Percentiles rank a stretch among this genome's conserved stretches.
phyloP scores from a whole-genome alignment of 2,113 vertebrate genomes.

The Psephotus haematonotus region DNA sequence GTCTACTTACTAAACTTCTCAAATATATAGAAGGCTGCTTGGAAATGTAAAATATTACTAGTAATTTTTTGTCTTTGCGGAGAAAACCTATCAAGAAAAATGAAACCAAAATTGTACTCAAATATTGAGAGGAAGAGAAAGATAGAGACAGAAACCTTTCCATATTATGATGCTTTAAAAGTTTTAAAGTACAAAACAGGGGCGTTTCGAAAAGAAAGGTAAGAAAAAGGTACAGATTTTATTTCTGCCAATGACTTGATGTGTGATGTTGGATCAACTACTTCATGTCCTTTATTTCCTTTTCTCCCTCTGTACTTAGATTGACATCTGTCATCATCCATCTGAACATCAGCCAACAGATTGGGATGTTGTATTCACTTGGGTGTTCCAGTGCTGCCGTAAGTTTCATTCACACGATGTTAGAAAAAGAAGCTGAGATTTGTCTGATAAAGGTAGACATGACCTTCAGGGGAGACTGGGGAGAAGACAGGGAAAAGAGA shows the following conservation, averaged over 20 bases:
- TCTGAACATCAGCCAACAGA: neutral
- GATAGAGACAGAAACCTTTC: neutral
- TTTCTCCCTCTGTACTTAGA: neutral
- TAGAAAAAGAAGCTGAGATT: neutral
- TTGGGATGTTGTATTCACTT: neutral
- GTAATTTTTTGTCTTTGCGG: neutral
- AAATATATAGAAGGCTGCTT: neutral
- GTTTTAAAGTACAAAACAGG: neutral
- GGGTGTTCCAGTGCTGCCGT: neutral
- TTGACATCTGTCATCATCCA: neutral
- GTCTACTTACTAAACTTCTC: neutral
- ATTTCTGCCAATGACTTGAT: neutral
- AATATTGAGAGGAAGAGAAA: neutral
- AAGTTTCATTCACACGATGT: neutral
- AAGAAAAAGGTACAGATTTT: neutral
- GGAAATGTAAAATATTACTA: neutral
- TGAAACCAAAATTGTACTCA: neutral
- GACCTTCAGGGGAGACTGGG: neutral
- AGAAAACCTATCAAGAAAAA: neutral
- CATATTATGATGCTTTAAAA: rapidly evolving
- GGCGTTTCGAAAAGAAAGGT: neutral
- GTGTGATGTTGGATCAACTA: neutral
- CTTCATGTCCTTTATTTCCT: neutral
- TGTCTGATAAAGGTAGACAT: neutral
- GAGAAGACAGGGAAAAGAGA: neutral